Evolutionary conservation across 2,113 vertebrate species (phyloP).

Genomic region (Prunella fulvescens): DNA sequence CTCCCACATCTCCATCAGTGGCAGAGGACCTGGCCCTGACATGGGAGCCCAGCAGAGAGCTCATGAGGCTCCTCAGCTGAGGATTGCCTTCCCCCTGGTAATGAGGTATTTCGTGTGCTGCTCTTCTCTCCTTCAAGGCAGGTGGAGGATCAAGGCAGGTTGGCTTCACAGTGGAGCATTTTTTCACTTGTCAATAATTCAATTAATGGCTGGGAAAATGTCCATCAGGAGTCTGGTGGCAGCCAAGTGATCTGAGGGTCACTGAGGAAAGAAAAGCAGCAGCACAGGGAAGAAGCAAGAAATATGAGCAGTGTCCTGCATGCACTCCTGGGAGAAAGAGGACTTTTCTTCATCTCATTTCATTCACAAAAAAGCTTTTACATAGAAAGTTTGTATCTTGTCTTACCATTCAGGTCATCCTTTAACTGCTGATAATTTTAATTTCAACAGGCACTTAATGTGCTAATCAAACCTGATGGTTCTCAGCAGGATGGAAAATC

Average conservation of each 20-base stretch:
- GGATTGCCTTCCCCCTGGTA: background rate
- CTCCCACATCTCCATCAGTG: background rate
- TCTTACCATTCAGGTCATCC: background rate
- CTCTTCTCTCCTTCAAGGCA: background rate
- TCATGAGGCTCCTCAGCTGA: background rate
- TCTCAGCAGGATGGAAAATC: constrained; percentile 34
- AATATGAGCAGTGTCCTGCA: background rate
- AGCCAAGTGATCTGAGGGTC: background rate
- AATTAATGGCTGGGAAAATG: background rate
- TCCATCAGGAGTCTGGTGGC: background rate
- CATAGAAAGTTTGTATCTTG: background rate
- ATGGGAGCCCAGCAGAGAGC: background rate
- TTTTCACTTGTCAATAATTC: background rate
- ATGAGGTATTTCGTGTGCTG: background rate
- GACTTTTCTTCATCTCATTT: background rate
- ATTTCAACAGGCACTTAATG: constrained; percentile 21
- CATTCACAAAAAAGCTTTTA: background rate
- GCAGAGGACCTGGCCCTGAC: background rate
- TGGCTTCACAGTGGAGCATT: background rate
- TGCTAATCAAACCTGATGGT: constrained; percentile 13
- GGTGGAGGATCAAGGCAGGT: background rate
- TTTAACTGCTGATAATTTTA: background rate
- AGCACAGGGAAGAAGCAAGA: background rate
- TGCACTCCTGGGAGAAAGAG: background rate
- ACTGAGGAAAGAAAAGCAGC: background rate